phyloP scores from a whole-genome alignment of 1,140 invertebrate species.

The Caligus rogercresseyi region DNA sequence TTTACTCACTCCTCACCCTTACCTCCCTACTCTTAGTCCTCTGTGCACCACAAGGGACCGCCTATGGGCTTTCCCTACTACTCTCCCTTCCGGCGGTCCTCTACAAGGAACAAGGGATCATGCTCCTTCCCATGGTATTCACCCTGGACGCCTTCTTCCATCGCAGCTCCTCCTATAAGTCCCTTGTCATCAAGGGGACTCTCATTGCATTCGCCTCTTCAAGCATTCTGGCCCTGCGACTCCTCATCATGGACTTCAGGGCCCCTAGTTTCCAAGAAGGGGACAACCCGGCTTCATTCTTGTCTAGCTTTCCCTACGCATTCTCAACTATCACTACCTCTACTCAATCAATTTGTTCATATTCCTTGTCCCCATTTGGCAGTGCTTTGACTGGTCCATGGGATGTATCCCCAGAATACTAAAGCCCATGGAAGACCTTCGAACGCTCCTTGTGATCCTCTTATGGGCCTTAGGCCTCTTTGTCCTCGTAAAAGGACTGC shows the following conservation, averaged over 20 bases:
- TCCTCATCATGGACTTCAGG: slow-evolving; percentile 24
- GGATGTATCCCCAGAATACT: slow-evolving; percentile 58
- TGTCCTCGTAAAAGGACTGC: slow-evolving; percentile 23
- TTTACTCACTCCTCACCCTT: neutral
- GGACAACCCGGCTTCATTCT: slow-evolving; percentile 25
- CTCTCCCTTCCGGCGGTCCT: slow-evolving; percentile 49
- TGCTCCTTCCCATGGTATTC: slow-evolving; percentile 35
- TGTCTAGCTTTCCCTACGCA: slow-evolving; percentile 21
- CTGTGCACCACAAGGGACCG: neutral
- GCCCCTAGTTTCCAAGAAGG: slow-evolving; percentile 24
- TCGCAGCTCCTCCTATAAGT: no score
- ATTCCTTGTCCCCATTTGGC: slow-evolving; percentile 54
- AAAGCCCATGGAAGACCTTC: slow-evolving; percentile 36
- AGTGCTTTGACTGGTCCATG: slow-evolving; percentile 87
- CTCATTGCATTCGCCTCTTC: neutral
- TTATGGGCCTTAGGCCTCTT: slow-evolving; percentile 41
- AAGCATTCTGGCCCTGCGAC: slow-evolving; percentile 18
- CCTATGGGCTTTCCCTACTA: neutral
- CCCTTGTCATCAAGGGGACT: no score
- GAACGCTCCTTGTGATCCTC: slow-evolving; percentile 41
- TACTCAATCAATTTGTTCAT: slow-evolving; percentile 59
- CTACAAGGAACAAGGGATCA: slow-evolving; percentile 81
- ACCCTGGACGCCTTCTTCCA: slow-evolving; percentile 25
- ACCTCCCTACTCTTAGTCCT: neutral
- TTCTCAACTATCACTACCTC: slow-evolving; percentile 55